Evolutionary conservation across 2,888 invertebrate genomes (phyloP), one percentile per base, ranked within the genome.

Genomic region (Mythimna impura): DNA sequence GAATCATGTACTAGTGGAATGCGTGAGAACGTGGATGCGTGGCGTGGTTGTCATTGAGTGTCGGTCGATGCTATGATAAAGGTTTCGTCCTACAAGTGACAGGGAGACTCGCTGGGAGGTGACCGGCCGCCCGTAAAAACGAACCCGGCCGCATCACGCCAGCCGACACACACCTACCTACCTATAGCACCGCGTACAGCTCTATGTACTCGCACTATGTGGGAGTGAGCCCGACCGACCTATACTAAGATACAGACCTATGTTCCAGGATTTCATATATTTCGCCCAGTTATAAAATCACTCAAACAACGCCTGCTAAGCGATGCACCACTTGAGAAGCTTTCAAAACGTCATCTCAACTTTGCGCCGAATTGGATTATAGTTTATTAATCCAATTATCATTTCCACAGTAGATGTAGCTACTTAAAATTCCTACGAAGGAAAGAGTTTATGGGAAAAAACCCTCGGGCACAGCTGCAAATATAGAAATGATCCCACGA

Each of bases 61-160:
- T 61, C 86, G 84, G 86, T 80, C 85, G 86, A 82, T 76, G 81
- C 77, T 74, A 74, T 83, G 85, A 85, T 80, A 84, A 85, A 85
- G 85, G 85, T 80, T 67, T 82, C 76, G 84, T 85, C 86, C 84
- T 83, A 74, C 82, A 71, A 82, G 73, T 83, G 85, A 85, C 85
- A 79, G 83, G 85, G 82, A 85, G 81, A 81, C 78, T 70, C 52
- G 52, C 81, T 66, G 83, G 83, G 85, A 83, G 85, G 85, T 76
- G 84, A 74, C 81, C 85, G 85, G 72, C 84, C 85, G 85, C 82
- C 85, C 85, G 86, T 85, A 85, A 85, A 85, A 85, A 83, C 83
- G 83, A 83, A 78, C 83, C 85, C 83, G 83, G 73, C 78, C 85
- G 85, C 73, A 76, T 70, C 82, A 76, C 74, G 76, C 83, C 75